phyloP scores from a whole-genome alignment of 2,113 vertebrate species.

The Lamprotornis superbus region DNA sequence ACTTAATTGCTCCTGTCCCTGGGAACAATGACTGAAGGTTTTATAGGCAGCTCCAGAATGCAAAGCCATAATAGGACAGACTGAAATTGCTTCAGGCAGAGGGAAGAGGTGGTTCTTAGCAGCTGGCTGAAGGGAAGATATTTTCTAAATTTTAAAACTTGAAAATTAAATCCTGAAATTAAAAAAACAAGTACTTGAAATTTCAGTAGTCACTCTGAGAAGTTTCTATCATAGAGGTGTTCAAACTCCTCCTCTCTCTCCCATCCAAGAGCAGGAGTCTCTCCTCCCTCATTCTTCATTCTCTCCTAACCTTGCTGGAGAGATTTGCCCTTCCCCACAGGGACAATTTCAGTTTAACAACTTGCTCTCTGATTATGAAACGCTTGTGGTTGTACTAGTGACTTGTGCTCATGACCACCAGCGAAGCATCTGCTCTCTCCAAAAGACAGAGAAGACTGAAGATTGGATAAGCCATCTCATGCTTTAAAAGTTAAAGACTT shows the following conservation, averaged over 20 bases:
- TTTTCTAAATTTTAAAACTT: neutral
- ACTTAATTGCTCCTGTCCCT: neutral
- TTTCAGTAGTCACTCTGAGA: neutral
- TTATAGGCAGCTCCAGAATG: neutral
- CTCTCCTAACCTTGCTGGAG: neutral
- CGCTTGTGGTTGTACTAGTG: neutral
- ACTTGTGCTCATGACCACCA: neutral
- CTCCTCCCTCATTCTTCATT: neutral
- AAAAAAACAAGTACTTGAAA: neutral
- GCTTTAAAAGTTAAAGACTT: neutral
- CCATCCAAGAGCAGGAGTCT: neutral
- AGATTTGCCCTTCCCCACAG: neutral
- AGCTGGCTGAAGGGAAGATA: neutral
- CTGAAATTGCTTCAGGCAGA: neutral
- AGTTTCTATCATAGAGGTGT: neutral
- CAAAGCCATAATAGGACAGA: neutral
- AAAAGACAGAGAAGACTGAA: neutral
- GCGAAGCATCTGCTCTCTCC: neutral
- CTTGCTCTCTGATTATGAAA: neutral
- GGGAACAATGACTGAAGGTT: neutral
- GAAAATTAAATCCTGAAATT: neutral
- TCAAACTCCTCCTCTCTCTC: neutral
- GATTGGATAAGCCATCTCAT: neutral
- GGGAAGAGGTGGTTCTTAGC: neutral
- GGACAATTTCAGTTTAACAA: neutral